Conservation (phyloP, 2,888 invertebrate genomes). For the Eueremaeus valkanovi region DNA sequence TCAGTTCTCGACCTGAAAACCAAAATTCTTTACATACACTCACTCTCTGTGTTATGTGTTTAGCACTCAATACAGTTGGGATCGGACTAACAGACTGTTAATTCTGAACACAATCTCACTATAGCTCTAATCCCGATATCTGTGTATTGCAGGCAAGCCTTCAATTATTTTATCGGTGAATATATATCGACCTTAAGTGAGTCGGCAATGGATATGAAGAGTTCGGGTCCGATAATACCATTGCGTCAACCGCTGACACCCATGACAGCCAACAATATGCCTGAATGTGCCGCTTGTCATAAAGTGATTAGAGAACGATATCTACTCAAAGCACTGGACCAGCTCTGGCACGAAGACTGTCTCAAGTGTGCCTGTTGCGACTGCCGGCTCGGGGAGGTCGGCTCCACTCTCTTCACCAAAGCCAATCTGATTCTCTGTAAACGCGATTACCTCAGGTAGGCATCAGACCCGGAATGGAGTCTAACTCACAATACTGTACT, state of each 20-base stretch:
- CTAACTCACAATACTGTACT: background rate
- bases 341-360: conserved; percentile 92
- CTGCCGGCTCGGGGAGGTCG: conserved; percentile 84
- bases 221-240: background rate
- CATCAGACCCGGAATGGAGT: background rate
- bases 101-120: background rate
- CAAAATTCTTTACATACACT: background rate
- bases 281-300: conserved; percentile 47
- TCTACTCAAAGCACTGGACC: conserved; percentile 77
- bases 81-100: background rate
- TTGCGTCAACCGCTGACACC: background rate
- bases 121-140: conserved; percentile 14
- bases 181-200: conserved; percentile 1
- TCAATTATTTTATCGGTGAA: background rate
- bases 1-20: background rate
- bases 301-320: conserved; percentile 54
- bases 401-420: conserved; percentile 82
- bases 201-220: conserved; percentile 20
- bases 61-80: background rate
- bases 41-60: background rate
- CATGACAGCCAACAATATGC: conserved; percentile 10
- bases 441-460: conserved; percentile 81
- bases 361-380: conserved; percentile 88
- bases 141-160: conserved; percentile 20
- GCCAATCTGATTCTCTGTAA: conserved; percentile 86